A percentile compares a stretch with the other conserved stretches of the same genome.
Conservation (phyloP, 2,888 invertebrate species). For the Clivina fossor region DNA sequence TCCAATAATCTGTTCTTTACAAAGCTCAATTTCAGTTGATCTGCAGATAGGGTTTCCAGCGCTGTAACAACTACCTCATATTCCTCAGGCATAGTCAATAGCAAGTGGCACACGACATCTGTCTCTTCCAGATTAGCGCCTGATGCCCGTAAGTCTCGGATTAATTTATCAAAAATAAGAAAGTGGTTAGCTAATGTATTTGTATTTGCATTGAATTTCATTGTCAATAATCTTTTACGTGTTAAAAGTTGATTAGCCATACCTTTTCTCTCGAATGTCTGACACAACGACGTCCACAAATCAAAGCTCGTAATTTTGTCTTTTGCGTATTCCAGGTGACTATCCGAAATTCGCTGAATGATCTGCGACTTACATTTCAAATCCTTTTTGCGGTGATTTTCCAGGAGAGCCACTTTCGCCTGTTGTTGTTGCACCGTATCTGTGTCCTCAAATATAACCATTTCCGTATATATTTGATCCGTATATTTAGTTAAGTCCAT, state of each 20-base stretch:
- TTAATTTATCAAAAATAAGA: constrained; percentile 40
- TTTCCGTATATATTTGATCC: constrained; percentile 14
- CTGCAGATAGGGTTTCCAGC: constrained; percentile 36
- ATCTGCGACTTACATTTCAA: constrained; percentile 41
- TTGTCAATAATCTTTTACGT: constrained; percentile 36
- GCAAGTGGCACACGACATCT: constrained; percentile 40
- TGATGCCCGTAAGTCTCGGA: constrained; percentile 38
- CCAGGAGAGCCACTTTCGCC: neutral
- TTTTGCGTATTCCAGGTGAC: constrained; percentile 43
- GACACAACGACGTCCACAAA: constrained; percentile 37
- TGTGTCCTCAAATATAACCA: neutral
- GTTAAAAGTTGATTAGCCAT: constrained; percentile 40
- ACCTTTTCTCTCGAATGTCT: constrained; percentile 40
- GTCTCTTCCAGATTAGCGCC: constrained; percentile 38
- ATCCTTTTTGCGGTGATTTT: constrained; percentile 18
- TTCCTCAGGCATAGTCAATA: constrained; percentile 37
- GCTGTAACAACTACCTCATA: constrained; percentile 41
- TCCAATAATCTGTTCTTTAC: constrained; percentile 41
- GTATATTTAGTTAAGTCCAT: constrained; percentile 27
- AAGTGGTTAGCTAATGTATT: constrained; percentile 36
- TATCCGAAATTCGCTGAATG: constrained; percentile 41
- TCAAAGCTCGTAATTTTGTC: constrained; percentile 40
- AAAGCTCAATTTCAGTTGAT: constrained; percentile 35
- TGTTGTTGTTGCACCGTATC: neutral
- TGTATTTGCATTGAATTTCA: constrained; percentile 29